Percentiles rank a stretch among this genome's conserved stretches.
Conservation (phyloP, 2,888 invertebrate species). For the Acleris cristana region DNA sequence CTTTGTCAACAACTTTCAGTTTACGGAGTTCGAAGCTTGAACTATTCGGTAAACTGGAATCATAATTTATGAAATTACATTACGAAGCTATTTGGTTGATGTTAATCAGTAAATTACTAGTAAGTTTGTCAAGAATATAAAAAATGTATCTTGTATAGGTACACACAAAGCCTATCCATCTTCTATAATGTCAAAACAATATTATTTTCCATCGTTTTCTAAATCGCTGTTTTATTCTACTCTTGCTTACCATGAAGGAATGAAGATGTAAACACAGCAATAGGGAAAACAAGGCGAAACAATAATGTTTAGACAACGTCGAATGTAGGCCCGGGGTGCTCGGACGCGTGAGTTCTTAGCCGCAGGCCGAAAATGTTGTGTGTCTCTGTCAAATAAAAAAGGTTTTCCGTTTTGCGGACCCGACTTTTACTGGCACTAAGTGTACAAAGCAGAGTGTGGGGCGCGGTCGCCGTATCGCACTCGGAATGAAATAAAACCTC, state of each 20-base stretch:
- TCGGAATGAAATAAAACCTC: constrained; percentile 61
- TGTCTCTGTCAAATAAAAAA: constrained; percentile 60
- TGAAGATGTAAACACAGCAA: no score
- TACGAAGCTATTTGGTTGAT: constrained; percentile 12
- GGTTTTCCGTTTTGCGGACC: constrained; percentile 65
- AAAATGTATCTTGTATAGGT: no score
- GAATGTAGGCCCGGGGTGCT: neutral
- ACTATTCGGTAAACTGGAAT: constrained; percentile 31
- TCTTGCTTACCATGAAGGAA: no score
- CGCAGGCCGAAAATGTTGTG: constrained; percentile 51
- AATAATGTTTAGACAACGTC: no score
- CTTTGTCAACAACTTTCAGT: constrained; percentile 38
- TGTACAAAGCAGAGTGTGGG: constrained; percentile 62
- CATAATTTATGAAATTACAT: constrained; percentile 30
- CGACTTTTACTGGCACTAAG: constrained; percentile 64
- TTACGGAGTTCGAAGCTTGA: constrained; percentile 30
- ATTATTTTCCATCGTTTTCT: no score
- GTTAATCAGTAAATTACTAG: constrained; percentile 3
- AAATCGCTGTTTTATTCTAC: no score
- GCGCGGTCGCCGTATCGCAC: constrained; percentile 57
- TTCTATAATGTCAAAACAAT: no score
- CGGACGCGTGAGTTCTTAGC: constrained; percentile 10
- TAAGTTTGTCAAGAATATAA: neutral
- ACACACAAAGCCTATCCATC: no score
- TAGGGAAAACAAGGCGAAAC: no score